Percentiles rank a stretch among this genome's conserved stretches.
phyloP scores from a whole-genome alignment of 2,113 vertebrate species.

The Daboia siamensis region DNA sequence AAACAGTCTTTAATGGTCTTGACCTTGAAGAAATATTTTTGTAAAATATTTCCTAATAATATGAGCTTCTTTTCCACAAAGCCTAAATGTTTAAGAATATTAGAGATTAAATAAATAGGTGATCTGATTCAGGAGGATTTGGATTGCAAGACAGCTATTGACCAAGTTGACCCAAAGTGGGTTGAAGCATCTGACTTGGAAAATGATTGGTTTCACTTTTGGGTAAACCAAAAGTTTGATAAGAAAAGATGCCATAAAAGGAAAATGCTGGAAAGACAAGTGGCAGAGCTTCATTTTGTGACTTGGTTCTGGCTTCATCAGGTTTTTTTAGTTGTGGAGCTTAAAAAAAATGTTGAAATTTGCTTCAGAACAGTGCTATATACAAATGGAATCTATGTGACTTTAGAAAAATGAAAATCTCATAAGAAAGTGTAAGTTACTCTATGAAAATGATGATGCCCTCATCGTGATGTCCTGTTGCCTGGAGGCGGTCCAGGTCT shows the following conservation, averaged over 20 bases:
- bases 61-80: neutral
- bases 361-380: neutral
- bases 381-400: neutral
- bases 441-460: too few species aligned
- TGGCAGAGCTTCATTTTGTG: neutral
- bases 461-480: too few species aligned
- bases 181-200: neutral
- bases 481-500: too few species aligned
- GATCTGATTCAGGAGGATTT: neutral
- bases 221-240: neutral
- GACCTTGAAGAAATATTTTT: neutral
- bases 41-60: neutral
- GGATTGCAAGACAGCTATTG: neutral
- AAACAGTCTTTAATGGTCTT: neutral
- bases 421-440: neutral
- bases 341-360: neutral
- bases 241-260: neutral
- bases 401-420: neutral
- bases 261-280: neutral
- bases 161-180: neutral
- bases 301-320: neutral
- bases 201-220: neutral
- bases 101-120: neutral
- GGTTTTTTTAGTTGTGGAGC: neutral
- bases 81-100: neutral